Conservation (phyloP, 2,797 vertebrate genomes). For the Petrocephalus sullivani region DNA sequence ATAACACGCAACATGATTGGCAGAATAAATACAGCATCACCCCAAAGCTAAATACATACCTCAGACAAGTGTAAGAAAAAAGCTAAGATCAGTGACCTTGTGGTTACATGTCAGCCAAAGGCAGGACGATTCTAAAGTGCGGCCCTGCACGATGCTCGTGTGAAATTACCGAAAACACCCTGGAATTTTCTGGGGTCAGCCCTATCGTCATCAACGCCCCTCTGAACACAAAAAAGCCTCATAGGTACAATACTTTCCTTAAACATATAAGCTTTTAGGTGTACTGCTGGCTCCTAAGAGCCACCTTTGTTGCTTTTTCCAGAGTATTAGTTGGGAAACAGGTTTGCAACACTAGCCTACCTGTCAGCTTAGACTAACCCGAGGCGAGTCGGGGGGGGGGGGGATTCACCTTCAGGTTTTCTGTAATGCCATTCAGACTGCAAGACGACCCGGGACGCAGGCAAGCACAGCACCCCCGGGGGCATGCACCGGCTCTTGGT, state of each 20-base stretch:
- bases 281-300: not conserved
- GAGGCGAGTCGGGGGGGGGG: no score
- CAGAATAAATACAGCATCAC: not conserved
- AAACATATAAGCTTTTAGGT: not conserved
- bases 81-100: not conserved
- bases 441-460: not conserved
- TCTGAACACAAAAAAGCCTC: not conserved
- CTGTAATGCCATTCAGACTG: not conserved
- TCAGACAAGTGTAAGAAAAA: not conserved
- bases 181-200: not conserved
- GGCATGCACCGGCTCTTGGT: not conserved
- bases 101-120: not conserved
- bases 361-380: not conserved
- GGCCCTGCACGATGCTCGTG: not conserved
- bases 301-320: not conserved
- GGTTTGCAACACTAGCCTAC: constrained; percentile 18
- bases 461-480: not conserved
- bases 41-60: not conserved
- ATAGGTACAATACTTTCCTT: not conserved
- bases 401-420: not conserved
- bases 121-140: not conserved
- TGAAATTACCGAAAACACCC: not conserved
- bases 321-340: constrained; percentile 2
- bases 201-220: no score
- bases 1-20: not conserved